phyloP scores from a whole-genome alignment of 1,140 invertebrate genomes.

The Leptestheria dahalacensis region DNA sequence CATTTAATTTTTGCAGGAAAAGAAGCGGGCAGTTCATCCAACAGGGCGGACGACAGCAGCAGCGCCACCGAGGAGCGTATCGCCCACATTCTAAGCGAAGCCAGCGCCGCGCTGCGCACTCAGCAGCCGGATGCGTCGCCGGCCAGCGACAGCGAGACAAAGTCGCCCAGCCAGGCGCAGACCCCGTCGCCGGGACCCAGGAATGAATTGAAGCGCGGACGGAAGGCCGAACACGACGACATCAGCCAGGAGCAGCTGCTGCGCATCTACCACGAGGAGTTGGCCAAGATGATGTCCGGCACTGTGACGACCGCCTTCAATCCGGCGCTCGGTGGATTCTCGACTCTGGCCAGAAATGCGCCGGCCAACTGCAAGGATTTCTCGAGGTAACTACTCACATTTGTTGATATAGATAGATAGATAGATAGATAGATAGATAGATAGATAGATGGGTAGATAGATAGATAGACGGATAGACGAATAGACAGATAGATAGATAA shows the following conservation, averaged over 20 bases:
- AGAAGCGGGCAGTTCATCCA: neutral
- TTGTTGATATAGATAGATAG: no score
- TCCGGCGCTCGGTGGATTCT: constrained; percentile 20
- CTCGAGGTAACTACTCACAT: constrained; percentile 20
- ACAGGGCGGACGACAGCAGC: constrained; percentile 47
- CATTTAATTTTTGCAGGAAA: no score
- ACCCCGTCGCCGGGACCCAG: constrained; percentile 31
- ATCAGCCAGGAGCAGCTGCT: constrained; percentile 94
- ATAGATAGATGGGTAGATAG: no score
- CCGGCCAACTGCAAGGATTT: constrained; percentile 17
- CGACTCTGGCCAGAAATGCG: constrained; percentile 10
- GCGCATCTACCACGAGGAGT: constrained; percentile 89
- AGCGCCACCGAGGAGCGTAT: constrained; percentile 76
- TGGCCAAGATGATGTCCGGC: constrained; percentile 75
- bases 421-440: no score
- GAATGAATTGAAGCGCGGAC: constrained; percentile 41
- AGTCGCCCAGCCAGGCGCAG: constrained; percentile 49
- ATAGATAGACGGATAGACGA: no score
- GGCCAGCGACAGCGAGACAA: constrained; percentile 49
- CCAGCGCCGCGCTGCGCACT: constrained; percentile 28
- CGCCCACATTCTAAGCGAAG: constrained; percentile 85
- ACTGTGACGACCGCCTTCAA: constrained; percentile 45
- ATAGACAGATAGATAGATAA: no score
- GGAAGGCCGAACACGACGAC: constrained; percentile 81
- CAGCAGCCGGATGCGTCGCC: constrained; percentile 26